Evolutionary conservation across 2,113 vertebrate genomes (phyloP).

Genomic region (Hipposideros armiger): DNA sequence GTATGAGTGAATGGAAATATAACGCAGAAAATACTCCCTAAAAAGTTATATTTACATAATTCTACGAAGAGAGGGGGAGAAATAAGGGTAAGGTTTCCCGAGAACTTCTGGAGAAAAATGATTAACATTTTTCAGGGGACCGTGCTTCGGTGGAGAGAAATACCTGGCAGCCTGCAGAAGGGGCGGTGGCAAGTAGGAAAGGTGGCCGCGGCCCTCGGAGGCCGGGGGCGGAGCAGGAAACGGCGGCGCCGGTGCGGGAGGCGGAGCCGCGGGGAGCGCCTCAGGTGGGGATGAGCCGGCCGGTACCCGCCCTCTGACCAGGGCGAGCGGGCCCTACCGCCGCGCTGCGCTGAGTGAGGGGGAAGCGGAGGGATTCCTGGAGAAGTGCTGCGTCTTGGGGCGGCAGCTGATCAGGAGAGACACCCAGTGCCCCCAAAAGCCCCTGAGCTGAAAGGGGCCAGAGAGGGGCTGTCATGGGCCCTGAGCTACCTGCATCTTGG

Average conservation of each 20-base stretch:
- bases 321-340: rapidly evolving
- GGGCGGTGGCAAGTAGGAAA: neutral
- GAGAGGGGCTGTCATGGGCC: slow-evolving; percentile 79
- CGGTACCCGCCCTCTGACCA: neutral
- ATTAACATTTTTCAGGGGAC: neutral
- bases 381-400: neutral
- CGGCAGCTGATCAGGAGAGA: neutral
- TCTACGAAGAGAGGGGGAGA: neutral
- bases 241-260: neutral
- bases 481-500: slow-evolving; percentile 8
- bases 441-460: slow-evolving; percentile 29
- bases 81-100: neutral
- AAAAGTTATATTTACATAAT: neutral
- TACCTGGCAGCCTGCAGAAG: neutral
- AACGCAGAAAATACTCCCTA: neutral
- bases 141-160: rapidly evolving
- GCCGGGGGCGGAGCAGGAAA: slow-evolving; percentile 63
- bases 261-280: neutral
- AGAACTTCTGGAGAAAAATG: neutral
- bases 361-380: neutral
- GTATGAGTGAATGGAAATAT: neutral
- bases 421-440: neutral
- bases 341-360: rapidly evolving
- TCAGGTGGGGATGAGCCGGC: neutral
- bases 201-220: neutral